Base-by-base conservation (phyloP, 1,140 invertebrate genomes). In the Andrena cerasifolii region DNA sequence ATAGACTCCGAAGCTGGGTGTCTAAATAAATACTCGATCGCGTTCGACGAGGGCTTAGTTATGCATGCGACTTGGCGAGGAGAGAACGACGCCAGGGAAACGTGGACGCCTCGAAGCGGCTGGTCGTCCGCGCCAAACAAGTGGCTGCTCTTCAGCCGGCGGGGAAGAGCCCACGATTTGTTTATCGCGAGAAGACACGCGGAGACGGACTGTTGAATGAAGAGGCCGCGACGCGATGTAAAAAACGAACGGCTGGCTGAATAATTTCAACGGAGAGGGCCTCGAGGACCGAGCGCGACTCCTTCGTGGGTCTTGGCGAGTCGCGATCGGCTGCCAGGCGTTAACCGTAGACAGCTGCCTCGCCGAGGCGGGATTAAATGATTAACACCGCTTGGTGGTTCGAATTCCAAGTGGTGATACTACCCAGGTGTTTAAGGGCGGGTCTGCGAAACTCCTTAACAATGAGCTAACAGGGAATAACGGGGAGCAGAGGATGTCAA, bases 1-100 rank as follows among this genome's bases (percentile, higher is more conserved):
- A 71, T 76, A 51, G 73, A 36, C 31, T 28, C 56, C 43, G 31
- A 0, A 26, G 47, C 61, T 45, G n/a, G n/a, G 49, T 54, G 33
- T 74, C 61, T 74, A 74, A 74, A 74, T 66, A 76, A 70, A 77
- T 59, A 68, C 28, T 31, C 53, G 53, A 71, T 77, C 66, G 43
- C n/a, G 45, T 67, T 67, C 49, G 54, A 24, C 33, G 24, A 21
- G 53, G 40, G 47, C 31, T 71, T 77, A 77, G 28, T 77, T 77
- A 77, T 77, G 54, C 66, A 77, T 71, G 74, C 74, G 66, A 40
- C 31, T 59, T 21, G 43, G 43, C 43, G 68, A 61, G 62, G 31
- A 28, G 28, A 51, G 28, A 33, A 54, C 51, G 72, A 75, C 2
- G 36, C 26, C 18, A n/a, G 36, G 28, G 26, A 66, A 66, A 66